A percentile compares a stretch with the other conserved stretches of the same genome.
Conservation (phyloP, 2,888 invertebrate species). For the Himalopsyche anomala region DNA sequence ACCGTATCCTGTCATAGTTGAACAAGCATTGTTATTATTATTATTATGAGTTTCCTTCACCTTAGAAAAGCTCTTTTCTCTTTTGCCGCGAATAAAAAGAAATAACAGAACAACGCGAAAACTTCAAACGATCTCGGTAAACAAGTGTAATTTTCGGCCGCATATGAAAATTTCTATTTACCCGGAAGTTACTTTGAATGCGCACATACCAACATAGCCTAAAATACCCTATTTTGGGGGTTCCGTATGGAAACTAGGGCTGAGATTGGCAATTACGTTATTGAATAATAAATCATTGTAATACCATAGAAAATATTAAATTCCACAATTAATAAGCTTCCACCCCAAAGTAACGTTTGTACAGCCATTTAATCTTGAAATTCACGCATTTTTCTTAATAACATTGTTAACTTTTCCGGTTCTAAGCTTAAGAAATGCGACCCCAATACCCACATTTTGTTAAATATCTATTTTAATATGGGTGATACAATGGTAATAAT, state of each 20-base stretch:
- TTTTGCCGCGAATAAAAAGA: neutral
- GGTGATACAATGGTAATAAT: too few species aligned
- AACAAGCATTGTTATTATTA: neutral
- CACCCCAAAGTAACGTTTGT: too few species aligned
- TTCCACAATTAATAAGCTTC: too few species aligned
- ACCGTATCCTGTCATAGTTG: too few species aligned
- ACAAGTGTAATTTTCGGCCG: slow-evolving; percentile 30
- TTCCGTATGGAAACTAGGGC: neutral
- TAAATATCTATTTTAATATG: too few species aligned
- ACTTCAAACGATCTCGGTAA: slow-evolving; percentile 21
- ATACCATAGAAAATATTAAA: too few species aligned
- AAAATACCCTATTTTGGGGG: neutral
- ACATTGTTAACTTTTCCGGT: too few species aligned
- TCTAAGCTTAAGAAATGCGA: too few species aligned
- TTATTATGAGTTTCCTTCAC: slow-evolving; percentile 14
- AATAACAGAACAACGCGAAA: neutral
- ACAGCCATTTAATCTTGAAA: too few species aligned
- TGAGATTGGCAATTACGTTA: neutral
- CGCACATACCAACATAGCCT: neutral
- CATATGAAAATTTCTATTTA: slow-evolving; percentile 12
- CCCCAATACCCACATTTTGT: too few species aligned
- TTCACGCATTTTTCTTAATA: too few species aligned
- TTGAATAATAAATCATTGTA: too few species aligned
- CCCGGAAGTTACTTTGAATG: neutral
- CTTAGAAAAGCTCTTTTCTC: neutral